Evolutionary conservation across 1,140 invertebrate species (phyloP).

Genomic region (Aricia agestis): DNA sequence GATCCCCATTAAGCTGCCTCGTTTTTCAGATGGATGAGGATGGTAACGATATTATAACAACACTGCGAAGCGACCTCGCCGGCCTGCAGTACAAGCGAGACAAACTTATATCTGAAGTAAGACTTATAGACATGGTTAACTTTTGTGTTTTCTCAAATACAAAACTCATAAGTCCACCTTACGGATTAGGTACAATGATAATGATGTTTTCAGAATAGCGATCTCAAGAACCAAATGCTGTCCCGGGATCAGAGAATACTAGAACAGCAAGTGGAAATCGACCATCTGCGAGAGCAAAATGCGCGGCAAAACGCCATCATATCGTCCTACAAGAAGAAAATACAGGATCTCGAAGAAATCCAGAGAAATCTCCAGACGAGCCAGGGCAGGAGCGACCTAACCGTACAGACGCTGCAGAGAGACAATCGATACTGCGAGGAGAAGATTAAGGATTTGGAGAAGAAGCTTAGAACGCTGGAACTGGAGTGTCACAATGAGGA

Average conservation of each 20-base stretch:
- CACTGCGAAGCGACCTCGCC: conserved; percentile 86
- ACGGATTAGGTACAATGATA: background rate
- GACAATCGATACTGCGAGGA: conserved; percentile 86
- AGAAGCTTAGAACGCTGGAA: conserved; percentile 83
- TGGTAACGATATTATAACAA: conserved; percentile 82
- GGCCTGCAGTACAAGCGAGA: conserved; percentile 88
- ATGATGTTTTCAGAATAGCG: conserved; percentile 73
- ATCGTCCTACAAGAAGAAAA: conserved; percentile 84
- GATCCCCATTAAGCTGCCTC: too few species aligned
- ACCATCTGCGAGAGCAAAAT: conserved; percentile 85
- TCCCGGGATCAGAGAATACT: conserved; percentile 80
- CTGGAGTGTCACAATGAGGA: conserved; percentile 82
- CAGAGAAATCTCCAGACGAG: conserved; percentile 80
- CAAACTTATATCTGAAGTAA: conserved; percentile 84
- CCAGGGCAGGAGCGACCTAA: conserved; percentile 82
- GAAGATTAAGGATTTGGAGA: conserved; percentile 84
- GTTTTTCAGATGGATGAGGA: conserved; percentile 74
- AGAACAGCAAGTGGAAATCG: conserved; percentile 82
- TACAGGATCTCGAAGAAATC: conserved; percentile 86
- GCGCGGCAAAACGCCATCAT: conserved; percentile 88
- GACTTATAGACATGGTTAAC: background rate
- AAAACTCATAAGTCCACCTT: too few species aligned
- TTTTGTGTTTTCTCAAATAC: too few species aligned
- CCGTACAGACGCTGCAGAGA: conserved; percentile 83
- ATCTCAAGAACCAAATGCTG: conserved; percentile 81